Conservation (phyloP, 2,797 vertebrate genomes). For the Sarcoramphus papa region DNA sequence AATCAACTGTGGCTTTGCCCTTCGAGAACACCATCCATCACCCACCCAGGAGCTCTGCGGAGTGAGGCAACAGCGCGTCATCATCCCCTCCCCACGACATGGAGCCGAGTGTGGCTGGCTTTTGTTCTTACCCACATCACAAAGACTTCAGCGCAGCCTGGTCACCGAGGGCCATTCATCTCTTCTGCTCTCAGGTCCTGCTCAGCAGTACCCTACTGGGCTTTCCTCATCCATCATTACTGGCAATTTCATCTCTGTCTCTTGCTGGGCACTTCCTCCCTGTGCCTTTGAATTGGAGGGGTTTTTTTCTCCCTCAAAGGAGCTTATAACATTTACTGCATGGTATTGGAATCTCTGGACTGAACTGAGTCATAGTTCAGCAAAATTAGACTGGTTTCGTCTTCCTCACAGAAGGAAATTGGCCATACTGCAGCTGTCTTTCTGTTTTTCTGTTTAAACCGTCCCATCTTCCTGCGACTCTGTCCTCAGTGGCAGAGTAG, state of each 20-base stretch:
- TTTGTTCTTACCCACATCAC: conserved; percentile 33
- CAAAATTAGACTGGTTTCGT: conserved; percentile 28
- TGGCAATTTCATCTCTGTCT: neutral
- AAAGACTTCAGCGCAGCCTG: neutral
- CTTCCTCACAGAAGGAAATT: conserved; percentile 42
- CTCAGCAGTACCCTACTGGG: neutral
- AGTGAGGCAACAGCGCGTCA: neutral
- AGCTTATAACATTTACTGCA: conserved; percentile 29
- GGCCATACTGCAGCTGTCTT: neutral
- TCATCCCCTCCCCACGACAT: neutral
- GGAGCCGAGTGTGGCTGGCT: neutral
- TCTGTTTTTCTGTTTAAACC: conserved; percentile 33
- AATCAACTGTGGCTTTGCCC: neutral
- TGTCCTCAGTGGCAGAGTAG: neutral
- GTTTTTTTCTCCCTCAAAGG: neutral
- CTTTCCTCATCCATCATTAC: conserved; percentile 43
- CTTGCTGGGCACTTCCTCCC: conserved; percentile 34
- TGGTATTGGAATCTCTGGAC: conserved; percentile 18
- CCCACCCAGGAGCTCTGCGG: neutral
- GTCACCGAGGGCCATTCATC: conserved; percentile 5
- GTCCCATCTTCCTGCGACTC: neutral
- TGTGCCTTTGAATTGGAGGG: neutral
- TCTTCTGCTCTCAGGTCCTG: neutral
- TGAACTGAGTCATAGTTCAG: conserved; percentile 49
- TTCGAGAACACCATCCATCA: neutral